Base-by-base conservation (phyloP, 2,888 invertebrate species). In the Hirtodrosophila cameraria region DNA sequence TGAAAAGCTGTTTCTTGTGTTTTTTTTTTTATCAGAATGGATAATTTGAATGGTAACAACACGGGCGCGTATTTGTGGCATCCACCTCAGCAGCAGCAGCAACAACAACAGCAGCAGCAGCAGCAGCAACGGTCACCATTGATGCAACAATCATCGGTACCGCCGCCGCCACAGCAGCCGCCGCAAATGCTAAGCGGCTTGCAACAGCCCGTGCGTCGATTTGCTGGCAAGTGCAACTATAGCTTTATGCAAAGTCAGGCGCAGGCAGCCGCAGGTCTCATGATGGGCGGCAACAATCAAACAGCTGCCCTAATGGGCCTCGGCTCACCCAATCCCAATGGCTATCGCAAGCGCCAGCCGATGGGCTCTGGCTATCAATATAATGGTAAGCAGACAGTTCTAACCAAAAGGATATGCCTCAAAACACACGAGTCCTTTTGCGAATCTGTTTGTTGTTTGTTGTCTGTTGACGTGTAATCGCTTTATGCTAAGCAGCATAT, bases 221-320 rank as follows among this genome's bases (percentile, higher is more conserved):
- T 82, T 13, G 66, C 65, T 12, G 64, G 85, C 38, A 77, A 74
- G 12, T 85, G 85, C 49, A 77, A 73, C 31, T 80, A 61, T 16
- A 69, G 69, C 8, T 85, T 75, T 28, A 52, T 65, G 59, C 72
- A 65, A 12, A 55, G 31, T 31, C 60, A 39, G 35, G 42, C 54
- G 8, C 53, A 64, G 1, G 38, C 49, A 13, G 23, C 65, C 0
- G 50, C 41, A 2, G 31, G 46, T 1, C 30, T 69, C 7, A 16
- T 82, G 46, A 50, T 82, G 67, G 43, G 50, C 35, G 6, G 18
- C 9, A 25, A 23, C 8, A 45, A 7, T 28, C 27, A 46, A n/a
- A n/a, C 1, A 52, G 42, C n/a, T 53, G 53, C 2, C 75, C 18
- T 78, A 2, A 46, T 73, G 55, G 16, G 15, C 6, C 7, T 50